Evolutionary conservation across 1,140 invertebrate species (phyloP), one percentile per base, ranked within the genome.

Genomic region (Andrena cerasifolii): DNA sequence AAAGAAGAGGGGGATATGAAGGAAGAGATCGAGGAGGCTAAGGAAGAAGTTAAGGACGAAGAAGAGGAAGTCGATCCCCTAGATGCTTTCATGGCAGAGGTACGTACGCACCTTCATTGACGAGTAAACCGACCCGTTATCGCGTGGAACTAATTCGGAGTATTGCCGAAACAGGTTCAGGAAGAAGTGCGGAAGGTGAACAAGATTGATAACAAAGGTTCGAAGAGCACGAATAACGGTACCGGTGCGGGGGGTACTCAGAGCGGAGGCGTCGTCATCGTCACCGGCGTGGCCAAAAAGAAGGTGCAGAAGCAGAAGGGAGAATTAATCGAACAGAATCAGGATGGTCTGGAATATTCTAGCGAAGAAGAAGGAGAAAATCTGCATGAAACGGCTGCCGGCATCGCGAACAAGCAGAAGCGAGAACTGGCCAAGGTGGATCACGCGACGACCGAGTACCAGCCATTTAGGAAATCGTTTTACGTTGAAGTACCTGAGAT

Each of bases 321-420:
- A 68, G 98, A 99, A 93, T 91, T 99, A 0, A 99, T 99, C 87
- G 98, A 99, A 91, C 98, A 99, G 89, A 99, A 99, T 93, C 97
- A 98, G 93, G 98, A 99, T 93, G 98, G 97, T 24, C 93, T 99
- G 72, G 98, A 99, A 93, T 99, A 99, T 94, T 99, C 98, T 0
- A 99, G 98, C 28, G 98, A 99, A 93, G 98, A 99, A 92, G 98
- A 99, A 91, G 94, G 96, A 43, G 98, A 99, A 90, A 98, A 99
- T 90, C 94, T 99, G 59, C 98, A 98, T 79, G 96, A 97, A 82
- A 96, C 97, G 0, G 98, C 98, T 58, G 96, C 96, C 28, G 97
- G 96, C 82, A 95, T 98, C 45, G 96, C 96, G 3, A 97, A 96
- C 75, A 97, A 98, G 89, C 96, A 97, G 88, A 96, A 96, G 81